Conservation (phyloP, 1,140 invertebrate genomes). For the Nomia melanderi region DNA sequence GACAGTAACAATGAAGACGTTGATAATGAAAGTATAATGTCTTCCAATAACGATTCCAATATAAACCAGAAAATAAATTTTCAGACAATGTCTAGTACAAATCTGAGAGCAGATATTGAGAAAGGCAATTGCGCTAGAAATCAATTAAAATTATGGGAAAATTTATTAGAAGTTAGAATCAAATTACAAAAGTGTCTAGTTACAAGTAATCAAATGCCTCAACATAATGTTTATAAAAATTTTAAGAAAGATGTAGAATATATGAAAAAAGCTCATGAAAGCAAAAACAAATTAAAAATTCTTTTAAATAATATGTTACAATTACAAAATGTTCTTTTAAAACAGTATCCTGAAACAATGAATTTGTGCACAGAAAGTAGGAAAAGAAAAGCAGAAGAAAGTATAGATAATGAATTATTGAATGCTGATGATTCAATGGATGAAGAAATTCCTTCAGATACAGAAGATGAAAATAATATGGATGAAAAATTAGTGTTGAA, state of each 20-base stretch:
- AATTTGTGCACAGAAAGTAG: conserved; percentile 66
- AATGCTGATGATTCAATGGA: conserved; percentile 75
- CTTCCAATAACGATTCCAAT: conserved; percentile 50
- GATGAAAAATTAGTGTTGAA: conserved; percentile 69
- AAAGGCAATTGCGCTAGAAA: conserved; percentile 90
- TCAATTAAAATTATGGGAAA: conserved; percentile 91
- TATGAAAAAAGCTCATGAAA: conserved; percentile 79
- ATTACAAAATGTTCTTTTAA: conserved; percentile 83
- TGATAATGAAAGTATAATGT: conserved; percentile 62
- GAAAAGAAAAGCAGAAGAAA: conserved; percentile 60
- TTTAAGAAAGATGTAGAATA: conserved; percentile 82
- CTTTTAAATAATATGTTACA: conserved; percentile 85
- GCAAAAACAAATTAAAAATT: conserved; percentile 81
- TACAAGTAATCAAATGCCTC: conserved; percentile 89
- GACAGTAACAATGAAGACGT: conserved; percentile 20
- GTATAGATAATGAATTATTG: conserved; percentile 32
- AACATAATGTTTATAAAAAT: conserved; percentile 81
- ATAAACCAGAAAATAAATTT: conserved; percentile 75
- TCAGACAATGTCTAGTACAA: conserved; percentile 82
- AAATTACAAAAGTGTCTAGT: conserved; percentile 90
- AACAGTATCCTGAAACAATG: conserved; percentile 86
- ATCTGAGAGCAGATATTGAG: conserved; percentile 84
- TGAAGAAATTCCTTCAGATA: conserved; percentile 80
- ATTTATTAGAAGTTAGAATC: conserved; percentile 90
- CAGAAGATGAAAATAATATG: conserved; percentile 80